Evolutionary conservation across 2,888 invertebrate species (phyloP).

Genomic region (Eristalis tenax): DNA sequence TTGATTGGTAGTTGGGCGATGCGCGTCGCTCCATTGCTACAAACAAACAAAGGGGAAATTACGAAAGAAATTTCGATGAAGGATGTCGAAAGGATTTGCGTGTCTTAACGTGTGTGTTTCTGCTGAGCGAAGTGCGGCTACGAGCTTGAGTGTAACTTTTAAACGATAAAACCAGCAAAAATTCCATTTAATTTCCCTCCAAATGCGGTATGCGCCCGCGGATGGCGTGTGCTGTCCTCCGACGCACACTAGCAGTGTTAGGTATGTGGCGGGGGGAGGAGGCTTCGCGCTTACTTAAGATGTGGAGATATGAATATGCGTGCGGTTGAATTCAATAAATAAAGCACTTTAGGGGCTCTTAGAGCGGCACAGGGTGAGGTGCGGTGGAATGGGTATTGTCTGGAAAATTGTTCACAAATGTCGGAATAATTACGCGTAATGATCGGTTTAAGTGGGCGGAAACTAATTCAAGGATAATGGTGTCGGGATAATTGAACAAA

Average conservation of each 20-base stretch:
- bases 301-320: constrained; percentile 22
- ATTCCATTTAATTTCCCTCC: neutral
- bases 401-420: constrained; percentile 31
- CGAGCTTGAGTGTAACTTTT: no score
- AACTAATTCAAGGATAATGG: constrained; percentile 43
- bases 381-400: neutral
- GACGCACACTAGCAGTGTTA: neutral
- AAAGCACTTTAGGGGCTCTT: neutral
- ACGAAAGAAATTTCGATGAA: constrained; percentile 10
- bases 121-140: neutral
- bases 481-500: constrained; percentile 19
- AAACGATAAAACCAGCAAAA: neutral
- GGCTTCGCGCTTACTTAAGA: neutral
- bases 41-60: neutral
- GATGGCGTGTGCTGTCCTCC: neutral
- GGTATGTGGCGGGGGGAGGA: no score
- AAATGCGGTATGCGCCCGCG: neutral
- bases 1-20: neutral
- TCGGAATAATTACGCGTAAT: constrained; percentile 49
- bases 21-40: no score
- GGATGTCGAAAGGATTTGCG: constrained; percentile 39
- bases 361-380: neutral
- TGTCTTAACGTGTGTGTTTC: neutral
- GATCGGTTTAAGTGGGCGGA: constrained; percentile 40
- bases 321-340: constrained; percentile 51